phyloP scores from a whole-genome alignment of 30 jellyfish, hydroid and myxozoan species.

The Phacellophora camtschatica region DNA sequence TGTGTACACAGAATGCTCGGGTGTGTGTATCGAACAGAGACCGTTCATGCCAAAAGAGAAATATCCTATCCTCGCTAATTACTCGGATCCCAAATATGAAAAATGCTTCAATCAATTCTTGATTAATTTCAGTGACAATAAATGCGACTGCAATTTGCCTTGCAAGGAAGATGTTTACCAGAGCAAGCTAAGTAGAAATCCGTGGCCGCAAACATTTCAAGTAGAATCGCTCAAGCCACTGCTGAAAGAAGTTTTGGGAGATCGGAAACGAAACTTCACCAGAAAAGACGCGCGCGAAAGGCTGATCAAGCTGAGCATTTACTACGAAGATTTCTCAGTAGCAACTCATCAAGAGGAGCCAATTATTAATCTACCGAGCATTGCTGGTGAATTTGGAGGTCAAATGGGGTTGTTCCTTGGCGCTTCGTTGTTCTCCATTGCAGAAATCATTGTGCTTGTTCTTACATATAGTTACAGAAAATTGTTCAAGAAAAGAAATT shows the following conservation, averaged over 20 bases:
- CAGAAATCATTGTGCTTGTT: neutral
- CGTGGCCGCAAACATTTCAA: slow-evolving; percentile 42
- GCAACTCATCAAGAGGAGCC: no score
- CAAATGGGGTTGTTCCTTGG: neutral
- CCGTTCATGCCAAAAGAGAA: neutral
- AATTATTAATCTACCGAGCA: no score
- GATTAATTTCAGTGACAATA: neutral
- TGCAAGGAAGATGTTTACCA: slow-evolving; percentile 8
- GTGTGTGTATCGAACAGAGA: neutral
- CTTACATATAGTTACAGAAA: neutral
- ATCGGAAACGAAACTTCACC: neutral
- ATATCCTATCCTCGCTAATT: neutral
- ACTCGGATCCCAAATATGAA: neutral
- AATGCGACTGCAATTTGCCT: neutral
- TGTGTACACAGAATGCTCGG: neutral
- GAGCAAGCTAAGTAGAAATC: neutral
- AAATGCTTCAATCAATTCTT: neutral
- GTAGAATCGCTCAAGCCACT: neutral
- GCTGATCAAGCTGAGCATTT: no score
- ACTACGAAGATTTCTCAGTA: no score
- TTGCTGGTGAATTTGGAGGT: neutral
- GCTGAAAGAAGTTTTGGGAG: neutral
- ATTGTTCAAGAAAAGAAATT: neutral
- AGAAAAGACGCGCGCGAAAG: no score
- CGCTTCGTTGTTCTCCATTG: neutral